phyloP scores from a whole-genome alignment of 2,888 invertebrate genomes.

The Drosophila anomalata region DNA sequence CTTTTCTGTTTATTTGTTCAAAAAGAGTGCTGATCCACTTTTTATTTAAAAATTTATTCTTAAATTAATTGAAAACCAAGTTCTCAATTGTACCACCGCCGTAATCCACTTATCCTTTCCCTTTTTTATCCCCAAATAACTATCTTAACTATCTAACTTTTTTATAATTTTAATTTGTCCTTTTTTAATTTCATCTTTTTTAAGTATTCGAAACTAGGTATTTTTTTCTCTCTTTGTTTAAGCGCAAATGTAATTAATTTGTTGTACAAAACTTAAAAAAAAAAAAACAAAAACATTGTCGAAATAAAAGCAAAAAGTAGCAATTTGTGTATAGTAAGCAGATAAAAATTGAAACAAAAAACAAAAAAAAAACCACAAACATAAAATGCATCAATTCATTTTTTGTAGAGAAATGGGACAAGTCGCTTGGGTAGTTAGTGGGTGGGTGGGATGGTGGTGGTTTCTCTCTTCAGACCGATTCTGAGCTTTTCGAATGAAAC shows the following conservation, averaged over 20 bases:
- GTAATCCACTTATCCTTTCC: not conserved
- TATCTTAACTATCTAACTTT: not conserved
- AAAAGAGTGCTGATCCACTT: slow-evolving; percentile 9
- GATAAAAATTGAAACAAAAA: slow-evolving; percentile 41
- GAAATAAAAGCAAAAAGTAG: slow-evolving; percentile 69
- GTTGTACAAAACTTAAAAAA: slow-evolving; percentile 46
- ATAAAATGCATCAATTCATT: slow-evolving; percentile 34
- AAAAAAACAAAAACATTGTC: slow-evolving; percentile 44
- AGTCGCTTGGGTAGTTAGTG: slow-evolving; percentile 14
- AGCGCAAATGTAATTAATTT: slow-evolving; percentile 52
- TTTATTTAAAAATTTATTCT: not conserved
- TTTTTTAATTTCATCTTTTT: slow-evolving; percentile 19
- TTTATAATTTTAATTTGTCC: not conserved
- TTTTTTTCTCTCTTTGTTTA: slow-evolving; percentile 47
- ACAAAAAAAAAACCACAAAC: slow-evolving; percentile 13
- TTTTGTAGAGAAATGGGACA: slow-evolving; percentile 5
- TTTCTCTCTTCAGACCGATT: slow-evolving; percentile 25
- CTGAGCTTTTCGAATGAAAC: slow-evolving; percentile 11
- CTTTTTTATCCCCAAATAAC: not conserved
- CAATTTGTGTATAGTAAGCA: slow-evolving; percentile 73
- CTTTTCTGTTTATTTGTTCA: not conserved
- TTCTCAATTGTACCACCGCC: slow-evolving; percentile 29
- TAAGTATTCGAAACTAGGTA: slow-evolving; percentile 28
- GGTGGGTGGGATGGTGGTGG: not conserved
- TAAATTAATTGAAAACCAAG: slow-evolving; percentile 23